Conservation (phyloP, 2,888 invertebrate genomes). For the Cantharis nigra region DNA sequence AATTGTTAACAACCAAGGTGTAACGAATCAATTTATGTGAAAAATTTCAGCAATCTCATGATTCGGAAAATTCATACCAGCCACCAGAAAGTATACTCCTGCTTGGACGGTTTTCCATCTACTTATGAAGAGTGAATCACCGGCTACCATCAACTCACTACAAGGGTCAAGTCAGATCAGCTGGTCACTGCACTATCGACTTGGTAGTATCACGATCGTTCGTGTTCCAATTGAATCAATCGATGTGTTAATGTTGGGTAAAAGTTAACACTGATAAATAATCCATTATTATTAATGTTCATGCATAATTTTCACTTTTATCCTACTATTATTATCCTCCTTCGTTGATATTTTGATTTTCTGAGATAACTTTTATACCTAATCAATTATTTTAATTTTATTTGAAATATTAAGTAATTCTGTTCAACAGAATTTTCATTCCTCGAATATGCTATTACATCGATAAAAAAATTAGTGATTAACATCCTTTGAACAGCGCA, state of each 20-base stretch:
- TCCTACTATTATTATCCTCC: not conserved
- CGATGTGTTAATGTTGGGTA: not conserved
- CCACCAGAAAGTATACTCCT: not conserved
- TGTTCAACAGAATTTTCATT: not conserved
- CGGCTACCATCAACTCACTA: slow-evolving; percentile 27
- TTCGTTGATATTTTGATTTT: not conserved
- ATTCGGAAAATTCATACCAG: not conserved
- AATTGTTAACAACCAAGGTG: not conserved
- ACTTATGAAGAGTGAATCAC: slow-evolving; percentile 33
- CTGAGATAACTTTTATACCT: not conserved
- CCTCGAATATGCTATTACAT: not conserved
- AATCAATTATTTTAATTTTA: not conserved
- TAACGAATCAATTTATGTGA: not conserved
- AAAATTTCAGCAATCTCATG: not conserved
- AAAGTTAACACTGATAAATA: not conserved
- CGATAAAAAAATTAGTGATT: not conserved
- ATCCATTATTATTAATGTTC: not conserved
- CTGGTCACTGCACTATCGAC: slow-evolving; percentile 44
- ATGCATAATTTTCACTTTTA: not conserved
- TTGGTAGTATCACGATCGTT: slow-evolving; percentile 22
- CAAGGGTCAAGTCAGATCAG: slow-evolving; percentile 40
- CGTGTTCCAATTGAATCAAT: slow-evolving; percentile 20
- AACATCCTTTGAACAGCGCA: not conserved
- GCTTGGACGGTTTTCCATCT: slow-evolving; percentile 9
- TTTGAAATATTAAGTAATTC: not conserved